Evolutionary conservation across 2,113 vertebrate species (phyloP).

Genomic region (Notarius quadriscutis): DNA sequence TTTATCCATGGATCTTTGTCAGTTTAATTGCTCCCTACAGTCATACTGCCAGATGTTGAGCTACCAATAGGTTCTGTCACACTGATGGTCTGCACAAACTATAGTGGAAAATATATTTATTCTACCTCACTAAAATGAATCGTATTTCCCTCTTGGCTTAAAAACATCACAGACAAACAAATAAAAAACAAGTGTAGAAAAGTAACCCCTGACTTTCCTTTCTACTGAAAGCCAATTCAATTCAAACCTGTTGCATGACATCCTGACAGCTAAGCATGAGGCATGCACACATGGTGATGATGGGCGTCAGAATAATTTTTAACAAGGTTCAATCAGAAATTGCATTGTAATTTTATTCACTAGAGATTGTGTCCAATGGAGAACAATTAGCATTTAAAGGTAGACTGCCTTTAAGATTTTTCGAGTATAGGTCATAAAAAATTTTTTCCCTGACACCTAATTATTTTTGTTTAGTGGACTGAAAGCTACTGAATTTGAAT

Average conservation of each 20-base stretch:
- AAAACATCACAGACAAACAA: not conserved
- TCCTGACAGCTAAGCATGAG: not conserved
- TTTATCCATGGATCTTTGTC: not conserved
- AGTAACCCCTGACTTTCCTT: not conserved
- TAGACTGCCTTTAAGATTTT: no score
- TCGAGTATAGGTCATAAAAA: no score
- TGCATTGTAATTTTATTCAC: not conserved
- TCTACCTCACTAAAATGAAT: not conserved
- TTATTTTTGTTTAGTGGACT: no score
- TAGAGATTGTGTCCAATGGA: not conserved
- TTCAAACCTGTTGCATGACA: conserved; percentile 1
- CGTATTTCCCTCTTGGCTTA: not conserved
- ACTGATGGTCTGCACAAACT: not conserved
- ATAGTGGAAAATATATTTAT: not conserved
- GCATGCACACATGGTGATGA: not conserved
- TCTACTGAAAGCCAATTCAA: not conserved
- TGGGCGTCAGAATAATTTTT: not conserved
- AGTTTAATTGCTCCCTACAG: conserved; percentile 21
- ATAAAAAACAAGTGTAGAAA: not conserved
- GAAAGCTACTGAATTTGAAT: no score
- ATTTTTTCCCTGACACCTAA: no score
- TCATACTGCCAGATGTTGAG: not conserved
- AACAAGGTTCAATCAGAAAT: not conserved
- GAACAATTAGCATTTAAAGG: not conserved
- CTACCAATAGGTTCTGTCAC: not conserved